Percentiles rank a stretch among this genome's conserved stretches.
These are phyloP conservation scores for Sebastes taczanowskii DNA, from an alignment of 2,797 vertebrate species.

Conservation along the genomic window DNA sequence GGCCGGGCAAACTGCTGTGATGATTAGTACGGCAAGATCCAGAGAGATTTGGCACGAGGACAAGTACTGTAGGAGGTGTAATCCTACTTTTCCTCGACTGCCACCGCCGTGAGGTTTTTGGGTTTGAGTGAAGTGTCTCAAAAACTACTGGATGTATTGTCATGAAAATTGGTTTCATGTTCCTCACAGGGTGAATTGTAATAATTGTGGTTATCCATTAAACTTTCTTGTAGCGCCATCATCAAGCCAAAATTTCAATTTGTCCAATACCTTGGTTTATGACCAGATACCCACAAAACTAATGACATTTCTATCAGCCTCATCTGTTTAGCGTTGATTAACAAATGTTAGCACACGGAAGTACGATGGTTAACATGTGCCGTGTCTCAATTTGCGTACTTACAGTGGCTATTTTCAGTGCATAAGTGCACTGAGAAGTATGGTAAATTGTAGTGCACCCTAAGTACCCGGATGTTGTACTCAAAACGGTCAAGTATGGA, in stretches of 20 bases:
- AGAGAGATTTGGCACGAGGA: slow-evolving; percentile 16
- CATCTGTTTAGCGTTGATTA: neutral
- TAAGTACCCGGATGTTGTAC: too few relatives aligned
- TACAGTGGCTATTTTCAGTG: too few relatives aligned
- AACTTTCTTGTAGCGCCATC: too few relatives aligned
- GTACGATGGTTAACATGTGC: neutral
- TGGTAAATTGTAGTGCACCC: neutral
- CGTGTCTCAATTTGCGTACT: too few relatives aligned
- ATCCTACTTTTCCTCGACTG: neutral
- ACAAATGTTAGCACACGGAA: neutral
- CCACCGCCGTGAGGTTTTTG: neutral
- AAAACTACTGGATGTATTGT: neutral
- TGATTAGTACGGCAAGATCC: slow-evolving; percentile 34
- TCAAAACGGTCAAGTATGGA: too few relatives aligned
- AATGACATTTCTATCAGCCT: too few relatives aligned
- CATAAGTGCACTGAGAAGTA: neutral
- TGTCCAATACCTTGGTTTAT: too few relatives aligned
- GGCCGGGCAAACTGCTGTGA: slow-evolving; percentile 6
- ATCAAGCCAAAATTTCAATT: too few relatives aligned
- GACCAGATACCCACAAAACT: too few relatives aligned
- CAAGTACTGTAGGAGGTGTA: neutral
- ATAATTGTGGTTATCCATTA: fast-evolving
- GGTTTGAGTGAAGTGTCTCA: neutral
- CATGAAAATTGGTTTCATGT: neutral
- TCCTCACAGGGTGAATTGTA: too few relatives aligned